These are phyloP conservation scores for Ashinkailepas kermadecensis DNA, from an alignment of 2,888 invertebrate species.

Conservation along the genomic window DNA sequence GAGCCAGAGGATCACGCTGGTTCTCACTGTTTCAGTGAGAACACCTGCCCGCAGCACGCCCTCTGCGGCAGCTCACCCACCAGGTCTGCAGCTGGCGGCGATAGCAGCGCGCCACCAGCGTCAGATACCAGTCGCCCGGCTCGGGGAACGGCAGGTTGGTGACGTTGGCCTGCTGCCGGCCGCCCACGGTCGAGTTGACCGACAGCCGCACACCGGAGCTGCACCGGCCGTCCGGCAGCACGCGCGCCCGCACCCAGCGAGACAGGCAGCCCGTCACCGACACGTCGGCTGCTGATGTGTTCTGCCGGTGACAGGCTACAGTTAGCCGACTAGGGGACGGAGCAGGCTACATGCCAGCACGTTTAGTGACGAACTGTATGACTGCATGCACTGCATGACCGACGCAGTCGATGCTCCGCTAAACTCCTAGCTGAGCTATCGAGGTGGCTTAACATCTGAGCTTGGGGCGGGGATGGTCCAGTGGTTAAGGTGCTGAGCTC, in stretches of 20 bases:
- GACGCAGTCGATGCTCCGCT: no score
- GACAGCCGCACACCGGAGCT: constrained; percentile 36
- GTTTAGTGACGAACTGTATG: no score
- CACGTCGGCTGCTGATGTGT: not conserved
- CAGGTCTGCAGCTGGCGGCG: constrained; percentile 14
- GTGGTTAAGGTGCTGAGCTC: no score
- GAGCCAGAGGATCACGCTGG: no score
- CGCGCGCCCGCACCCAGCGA: not conserved
- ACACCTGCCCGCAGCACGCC: no score
- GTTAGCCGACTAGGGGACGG: no score
- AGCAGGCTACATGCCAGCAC: no score
- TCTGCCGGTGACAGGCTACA: constrained; percentile 14
- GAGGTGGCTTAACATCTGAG: no score
- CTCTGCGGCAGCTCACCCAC: not conserved
- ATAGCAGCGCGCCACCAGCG: constrained; percentile 60
- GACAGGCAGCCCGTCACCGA: constrained; percentile 18
- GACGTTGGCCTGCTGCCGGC: constrained; percentile 54
- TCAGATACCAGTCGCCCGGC: constrained; percentile 71
- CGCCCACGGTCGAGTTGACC: constrained; percentile 37
- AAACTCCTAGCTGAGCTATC: no score
- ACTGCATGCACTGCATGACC: no score
- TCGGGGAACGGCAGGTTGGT: constrained; percentile 73
- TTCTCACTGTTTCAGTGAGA: no score
- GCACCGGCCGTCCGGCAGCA: constrained; percentile 31
- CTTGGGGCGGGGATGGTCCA: no score